These are phyloP conservation scores for Sebastes elongatus DNA, from an alignment of 2,797 vertebrate species.

Conservation along the genomic window DNA sequence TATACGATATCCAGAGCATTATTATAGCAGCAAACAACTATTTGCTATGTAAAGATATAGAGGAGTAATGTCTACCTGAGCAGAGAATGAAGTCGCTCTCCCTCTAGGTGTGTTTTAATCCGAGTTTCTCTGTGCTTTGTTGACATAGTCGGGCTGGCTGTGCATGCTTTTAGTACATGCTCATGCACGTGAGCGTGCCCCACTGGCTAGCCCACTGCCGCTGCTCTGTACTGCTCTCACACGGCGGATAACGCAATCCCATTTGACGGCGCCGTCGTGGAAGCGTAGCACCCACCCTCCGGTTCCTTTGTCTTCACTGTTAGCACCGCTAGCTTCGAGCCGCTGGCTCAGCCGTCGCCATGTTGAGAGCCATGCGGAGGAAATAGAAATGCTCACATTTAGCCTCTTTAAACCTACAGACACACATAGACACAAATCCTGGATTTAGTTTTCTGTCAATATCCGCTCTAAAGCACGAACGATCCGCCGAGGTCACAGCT, in stretches of 20 bases:
- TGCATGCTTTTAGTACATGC: background rate
- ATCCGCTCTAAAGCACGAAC: background rate
- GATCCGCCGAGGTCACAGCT: background rate
- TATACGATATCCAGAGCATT: too few species aligned
- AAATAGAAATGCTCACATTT: background rate
- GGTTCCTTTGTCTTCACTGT: too few species aligned
- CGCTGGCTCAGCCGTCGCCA: too few species aligned
- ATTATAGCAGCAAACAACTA: background rate
- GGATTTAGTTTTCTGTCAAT: background rate
- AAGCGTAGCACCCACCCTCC: too few species aligned
- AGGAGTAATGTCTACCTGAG: background rate
- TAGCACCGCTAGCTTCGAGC: fast-evolving
- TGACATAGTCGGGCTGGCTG: background rate
- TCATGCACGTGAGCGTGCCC: too few species aligned
- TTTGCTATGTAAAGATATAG: background rate
- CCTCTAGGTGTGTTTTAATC: background rate
- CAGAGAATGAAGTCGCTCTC: background rate
- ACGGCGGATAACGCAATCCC: background rate
- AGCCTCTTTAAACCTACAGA: background rate
- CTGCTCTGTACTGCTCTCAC: too few species aligned
- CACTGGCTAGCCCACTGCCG: too few species aligned
- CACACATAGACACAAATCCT: background rate
- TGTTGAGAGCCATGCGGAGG: background rate
- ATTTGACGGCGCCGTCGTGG: fast-evolving
- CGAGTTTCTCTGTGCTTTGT: background rate